Conservation (phyloP, 2,888 invertebrate species). For the Caenorhabditis virilis region DNA sequence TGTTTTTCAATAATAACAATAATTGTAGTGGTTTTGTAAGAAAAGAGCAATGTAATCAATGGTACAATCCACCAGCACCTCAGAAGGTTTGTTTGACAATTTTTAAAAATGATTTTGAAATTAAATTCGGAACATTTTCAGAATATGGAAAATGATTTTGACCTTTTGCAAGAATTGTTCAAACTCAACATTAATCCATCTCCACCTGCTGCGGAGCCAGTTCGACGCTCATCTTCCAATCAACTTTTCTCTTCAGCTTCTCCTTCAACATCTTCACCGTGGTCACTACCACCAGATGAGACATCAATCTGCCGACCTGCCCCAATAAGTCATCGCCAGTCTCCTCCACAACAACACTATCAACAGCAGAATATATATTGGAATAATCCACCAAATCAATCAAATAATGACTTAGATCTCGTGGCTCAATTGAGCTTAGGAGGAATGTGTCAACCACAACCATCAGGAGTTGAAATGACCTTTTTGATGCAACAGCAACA, state of each 20-base stretch:
- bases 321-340: slow-evolving; percentile 1
- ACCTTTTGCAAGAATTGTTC: slow-evolving; percentile 44
- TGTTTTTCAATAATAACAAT: slow-evolving; percentile 12
- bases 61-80: too few species aligned
- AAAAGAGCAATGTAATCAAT: too few species aligned
- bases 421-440: slow-evolving; percentile 16
- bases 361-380: slow-evolving; percentile 13
- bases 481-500: slow-evolving; percentile 33
- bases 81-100: too few species aligned
- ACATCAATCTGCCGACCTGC: slow-evolving; percentile 14
- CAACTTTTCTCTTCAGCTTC: slow-evolving; percentile 23
- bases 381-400: slow-evolving; percentile 7
- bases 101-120: too few species aligned
- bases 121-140: too few species aligned
- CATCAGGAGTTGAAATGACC: slow-evolving; percentile 31
- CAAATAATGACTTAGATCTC: slow-evolving; percentile 12
- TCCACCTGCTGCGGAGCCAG: background rate
- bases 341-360: slow-evolving; percentile 5
- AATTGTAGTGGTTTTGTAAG: too few species aligned
- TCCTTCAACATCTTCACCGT: slow-evolving; percentile 32
- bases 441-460: slow-evolving; percentile 21
- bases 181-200: slow-evolving; percentile 41
- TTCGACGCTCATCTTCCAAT: slow-evolving; percentile 6
- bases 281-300: slow-evolving; percentile 38
- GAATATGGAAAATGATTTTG: slow-evolving; percentile 20